These are phyloP conservation scores for Coremacera marginata DNA, from an alignment of 2,888 invertebrate genomes.

Conservation along the genomic window DNA sequence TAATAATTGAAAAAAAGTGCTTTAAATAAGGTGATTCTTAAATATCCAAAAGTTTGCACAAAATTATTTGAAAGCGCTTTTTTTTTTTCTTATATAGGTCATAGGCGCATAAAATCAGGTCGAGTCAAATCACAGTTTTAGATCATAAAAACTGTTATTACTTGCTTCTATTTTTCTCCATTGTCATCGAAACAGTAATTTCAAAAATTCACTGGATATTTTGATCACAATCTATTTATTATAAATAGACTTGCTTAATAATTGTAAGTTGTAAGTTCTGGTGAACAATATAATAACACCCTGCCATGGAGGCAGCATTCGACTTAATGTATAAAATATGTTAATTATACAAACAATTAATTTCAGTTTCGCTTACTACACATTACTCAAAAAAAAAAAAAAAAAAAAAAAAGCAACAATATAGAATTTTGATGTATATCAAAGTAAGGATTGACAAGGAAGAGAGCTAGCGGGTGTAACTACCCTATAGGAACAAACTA, in stretches of 20 bases:
- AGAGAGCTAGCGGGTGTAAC: neutral
- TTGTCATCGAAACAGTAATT: neutral
- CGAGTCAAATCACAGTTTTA: neutral
- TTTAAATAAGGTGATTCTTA: no score
- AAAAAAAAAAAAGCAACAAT: no score
- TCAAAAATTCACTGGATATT: neutral
- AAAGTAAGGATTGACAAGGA: neutral
- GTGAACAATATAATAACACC: neutral
- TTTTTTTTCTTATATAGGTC: neutral
- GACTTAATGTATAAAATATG: neutral
- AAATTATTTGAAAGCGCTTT: neutral
- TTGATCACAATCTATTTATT: neutral
- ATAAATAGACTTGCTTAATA: neutral
- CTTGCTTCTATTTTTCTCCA: neutral
- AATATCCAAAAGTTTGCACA: neutral
- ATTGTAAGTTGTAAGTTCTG: neutral
- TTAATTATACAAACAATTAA: neutral
- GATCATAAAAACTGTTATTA: neutral
- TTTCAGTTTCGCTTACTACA: neutral
- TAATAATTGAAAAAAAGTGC: no score
- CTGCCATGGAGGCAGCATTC: neutral
- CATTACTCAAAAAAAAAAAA: neutral
- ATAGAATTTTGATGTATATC: no score
- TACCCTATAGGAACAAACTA: no score
- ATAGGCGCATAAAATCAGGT: neutral